Evolutionary conservation across 2,113 vertebrate species (phyloP), one percentile per base, ranked within the genome.

Genomic region (Ceratotherium simum): DNA sequence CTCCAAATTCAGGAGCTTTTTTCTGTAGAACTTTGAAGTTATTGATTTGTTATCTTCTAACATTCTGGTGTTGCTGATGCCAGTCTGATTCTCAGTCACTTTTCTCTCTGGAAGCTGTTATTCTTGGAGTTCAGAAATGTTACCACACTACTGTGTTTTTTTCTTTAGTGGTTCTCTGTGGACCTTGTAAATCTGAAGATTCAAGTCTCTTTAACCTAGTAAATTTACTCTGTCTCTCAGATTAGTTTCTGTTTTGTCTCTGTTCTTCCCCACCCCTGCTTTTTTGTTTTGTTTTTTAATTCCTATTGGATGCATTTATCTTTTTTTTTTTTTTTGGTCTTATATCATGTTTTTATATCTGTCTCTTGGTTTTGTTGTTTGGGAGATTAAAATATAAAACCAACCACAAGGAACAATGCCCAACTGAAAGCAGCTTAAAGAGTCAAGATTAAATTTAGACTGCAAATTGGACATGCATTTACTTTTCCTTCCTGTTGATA

Each of bases 381-480:
- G 20, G 83, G 25, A 94, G 69, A 64, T 90, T 88, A 91, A 92
- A 64, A 72, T 95, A 83, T 5, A 88, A 83, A 92, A 29, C 27
- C n/a, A 85, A 36, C 42, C 70, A 64, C 29, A 92, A 82, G 62
- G n/a, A 95, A 94, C 58, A 92, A 64, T 88, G 12, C 84, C 42
- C 81, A 87, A 39, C 9, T 64, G 51, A 97, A 97, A 96, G 78
- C 60, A 82, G 6, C 21, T 95, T 95, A 76, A 64, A 86, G 56
- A 72, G 64, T 69, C 29, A 78, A 76, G 51, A 72, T 97, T 96
- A 97, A 96, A 65, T 96, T 79, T 94, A 72, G 81, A 79, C 70
- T 62, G 16, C 69, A 89, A 8, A 83, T 85, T 96, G 20, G 29
- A 79, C 79, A 16, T 67, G 62, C 46, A 87, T 92, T 96, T 70